phyloP scores from a whole-genome alignment of 2,113 vertebrate species.

The Phalacrocorax carbo region DNA sequence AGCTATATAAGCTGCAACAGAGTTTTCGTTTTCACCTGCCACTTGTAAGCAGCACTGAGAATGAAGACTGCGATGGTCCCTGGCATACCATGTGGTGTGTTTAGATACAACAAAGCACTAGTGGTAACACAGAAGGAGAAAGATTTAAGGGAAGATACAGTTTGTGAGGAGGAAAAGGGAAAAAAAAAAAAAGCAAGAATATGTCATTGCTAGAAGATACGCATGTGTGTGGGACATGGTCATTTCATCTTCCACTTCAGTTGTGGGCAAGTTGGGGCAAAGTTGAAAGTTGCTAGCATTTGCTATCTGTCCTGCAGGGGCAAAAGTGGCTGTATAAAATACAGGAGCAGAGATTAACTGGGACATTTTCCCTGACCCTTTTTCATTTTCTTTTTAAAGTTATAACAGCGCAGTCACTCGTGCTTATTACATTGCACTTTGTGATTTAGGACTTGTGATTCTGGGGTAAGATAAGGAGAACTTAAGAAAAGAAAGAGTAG shows the following conservation, averaged over 20 bases:
- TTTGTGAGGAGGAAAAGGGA: background rate
- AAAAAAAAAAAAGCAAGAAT: background rate
- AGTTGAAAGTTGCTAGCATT: background rate
- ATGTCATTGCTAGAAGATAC: background rate
- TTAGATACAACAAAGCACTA: background rate
- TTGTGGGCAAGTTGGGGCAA: background rate
- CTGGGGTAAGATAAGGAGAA: background rate
- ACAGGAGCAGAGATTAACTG: background rate
- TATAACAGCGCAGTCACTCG: background rate
- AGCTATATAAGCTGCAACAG: background rate
- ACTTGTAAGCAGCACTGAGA: background rate
- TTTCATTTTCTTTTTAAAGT: background rate
- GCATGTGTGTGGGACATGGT: accelerated
- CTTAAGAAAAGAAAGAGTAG: background rate
- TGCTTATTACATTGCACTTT: background rate
- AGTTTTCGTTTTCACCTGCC: background rate
- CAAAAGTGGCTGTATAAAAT: background rate
- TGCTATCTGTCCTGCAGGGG: background rate
- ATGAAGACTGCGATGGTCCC: background rate
- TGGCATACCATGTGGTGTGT: background rate
- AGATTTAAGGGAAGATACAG: background rate
- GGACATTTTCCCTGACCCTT: background rate
- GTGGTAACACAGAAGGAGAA: background rate
- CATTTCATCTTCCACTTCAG: background rate
- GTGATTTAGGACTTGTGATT: background rate